phyloP scores from a whole-genome alignment of 2,888 invertebrate species.

The Terebella lapidaria region DNA sequence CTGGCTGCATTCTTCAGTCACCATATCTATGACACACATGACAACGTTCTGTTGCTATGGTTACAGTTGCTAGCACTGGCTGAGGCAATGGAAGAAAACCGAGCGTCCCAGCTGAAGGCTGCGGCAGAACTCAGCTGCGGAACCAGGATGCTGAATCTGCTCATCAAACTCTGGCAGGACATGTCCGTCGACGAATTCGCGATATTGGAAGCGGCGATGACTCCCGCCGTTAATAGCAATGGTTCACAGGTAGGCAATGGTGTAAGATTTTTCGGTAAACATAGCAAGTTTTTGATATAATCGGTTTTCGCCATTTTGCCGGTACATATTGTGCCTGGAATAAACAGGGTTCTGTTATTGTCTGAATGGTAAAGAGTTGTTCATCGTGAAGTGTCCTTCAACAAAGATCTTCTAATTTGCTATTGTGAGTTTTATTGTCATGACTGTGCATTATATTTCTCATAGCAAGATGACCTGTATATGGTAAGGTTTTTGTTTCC shows the following conservation, averaged over 20 bases:
- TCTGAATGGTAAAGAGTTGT: too few species aligned
- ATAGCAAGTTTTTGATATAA: background rate
- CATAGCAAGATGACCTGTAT: too few species aligned
- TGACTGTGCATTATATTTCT: too few species aligned
- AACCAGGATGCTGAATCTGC: constrained; percentile 49
- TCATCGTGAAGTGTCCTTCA: too few species aligned
- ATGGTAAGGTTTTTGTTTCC: too few species aligned
- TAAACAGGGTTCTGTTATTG: too few species aligned
- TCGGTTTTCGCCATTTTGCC: background rate
- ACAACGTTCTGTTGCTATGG: too few species aligned
- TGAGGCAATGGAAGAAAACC: constrained; percentile 47
- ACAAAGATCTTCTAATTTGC: too few species aligned
- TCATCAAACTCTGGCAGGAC: constrained; percentile 50
- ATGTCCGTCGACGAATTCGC: constrained; percentile 49
- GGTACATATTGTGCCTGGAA: background rate
- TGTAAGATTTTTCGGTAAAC: background rate
- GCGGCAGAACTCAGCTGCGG: constrained; percentile 51
- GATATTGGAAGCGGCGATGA: constrained; percentile 50
- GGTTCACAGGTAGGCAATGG: constrained; percentile 52
- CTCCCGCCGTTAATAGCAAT: constrained; percentile 47
- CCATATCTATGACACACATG: too few species aligned
- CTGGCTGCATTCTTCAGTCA: too few species aligned
- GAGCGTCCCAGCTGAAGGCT: constrained; percentile 42
- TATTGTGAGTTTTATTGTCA: too few species aligned
- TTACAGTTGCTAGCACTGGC: constrained; percentile 42